Conservation (phyloP, 1,140 invertebrate genomes). For the Magallana angulata region DNA sequence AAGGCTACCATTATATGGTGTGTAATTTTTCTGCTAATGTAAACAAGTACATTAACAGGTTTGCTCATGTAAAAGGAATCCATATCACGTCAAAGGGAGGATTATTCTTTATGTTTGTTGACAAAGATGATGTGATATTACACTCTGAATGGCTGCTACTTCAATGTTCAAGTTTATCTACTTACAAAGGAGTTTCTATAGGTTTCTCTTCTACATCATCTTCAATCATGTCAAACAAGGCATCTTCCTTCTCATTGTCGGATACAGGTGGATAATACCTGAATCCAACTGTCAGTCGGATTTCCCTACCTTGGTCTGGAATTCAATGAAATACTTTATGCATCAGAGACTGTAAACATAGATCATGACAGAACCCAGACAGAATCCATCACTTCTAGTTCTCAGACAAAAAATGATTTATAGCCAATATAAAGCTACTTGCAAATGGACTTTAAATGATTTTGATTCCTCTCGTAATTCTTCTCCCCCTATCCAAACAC, state of each 20-base stretch:
- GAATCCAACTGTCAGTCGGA: constrained; percentile 74
- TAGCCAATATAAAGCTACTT: too few species aligned
- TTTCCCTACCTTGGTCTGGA: constrained; percentile 73
- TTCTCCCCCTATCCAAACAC: too few species aligned
- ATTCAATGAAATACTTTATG: constrained; percentile 44
- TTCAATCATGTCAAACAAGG: constrained; percentile 77
- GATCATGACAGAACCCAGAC: background rate
- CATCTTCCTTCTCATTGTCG: constrained; percentile 58
- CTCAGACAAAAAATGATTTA: too few species aligned
- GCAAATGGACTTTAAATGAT: too few species aligned
- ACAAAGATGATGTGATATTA: background rate
- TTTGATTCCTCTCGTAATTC: too few species aligned
- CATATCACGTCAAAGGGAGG: background rate
- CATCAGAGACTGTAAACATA: background rate
- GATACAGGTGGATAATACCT: constrained; percentile 69
- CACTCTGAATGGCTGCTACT: background rate
- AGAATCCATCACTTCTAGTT: background rate
- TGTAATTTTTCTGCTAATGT: background rate
- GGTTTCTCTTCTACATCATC: constrained; percentile 75
- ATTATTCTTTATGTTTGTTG: background rate
- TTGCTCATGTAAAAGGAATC: background rate
- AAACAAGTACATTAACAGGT: background rate
- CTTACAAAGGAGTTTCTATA: constrained; percentile 78
- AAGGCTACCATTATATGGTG: background rate
- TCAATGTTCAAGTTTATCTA: background rate